phyloP scores from a whole-genome alignment of 2,797 vertebrate genomes.

The Arrhamphus sclerolepis region DNA sequence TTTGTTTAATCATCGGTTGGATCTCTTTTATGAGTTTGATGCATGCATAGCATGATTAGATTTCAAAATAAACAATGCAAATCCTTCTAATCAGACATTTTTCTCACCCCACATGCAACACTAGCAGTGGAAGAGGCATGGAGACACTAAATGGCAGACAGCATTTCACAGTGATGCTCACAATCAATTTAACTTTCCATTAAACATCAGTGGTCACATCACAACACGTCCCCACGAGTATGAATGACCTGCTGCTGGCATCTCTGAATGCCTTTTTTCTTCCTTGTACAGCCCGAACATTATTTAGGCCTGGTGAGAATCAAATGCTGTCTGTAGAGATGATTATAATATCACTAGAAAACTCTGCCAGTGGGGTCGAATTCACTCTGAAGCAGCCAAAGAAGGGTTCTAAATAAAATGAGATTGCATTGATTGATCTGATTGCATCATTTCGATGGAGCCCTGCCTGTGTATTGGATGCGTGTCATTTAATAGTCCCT shows the following conservation, averaged over 20 bases:
- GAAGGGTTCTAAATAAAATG: conserved; percentile 48
- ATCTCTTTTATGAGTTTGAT: not conserved
- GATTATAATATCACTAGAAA: conserved; percentile 60
- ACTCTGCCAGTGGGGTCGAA: conserved; percentile 37
- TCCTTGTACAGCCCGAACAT: conserved; percentile 9
- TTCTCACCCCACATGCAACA: conserved; percentile 50
- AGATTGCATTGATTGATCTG: conserved; percentile 58
- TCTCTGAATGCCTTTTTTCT: not conserved
- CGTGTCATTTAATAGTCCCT: conserved; percentile 45
- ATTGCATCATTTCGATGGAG: conserved; percentile 52
- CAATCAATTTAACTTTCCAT: conserved; percentile 75
- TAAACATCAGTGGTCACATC: conserved; percentile 51
- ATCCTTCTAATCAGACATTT: conserved; percentile 49
- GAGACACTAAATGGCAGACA: conserved; percentile 58
- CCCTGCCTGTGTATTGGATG: conserved; percentile 37
- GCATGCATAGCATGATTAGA: conserved; percentile 2
- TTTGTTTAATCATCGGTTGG: not conserved
- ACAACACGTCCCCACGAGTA: conserved; percentile 38
- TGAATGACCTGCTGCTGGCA: not conserved
- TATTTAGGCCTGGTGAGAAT: conserved; percentile 22
- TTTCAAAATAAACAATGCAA: conserved; percentile 25
- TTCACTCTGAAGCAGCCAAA: conserved; percentile 29
- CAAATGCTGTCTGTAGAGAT: conserved; percentile 42
- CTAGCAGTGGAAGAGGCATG: conserved; percentile 52
- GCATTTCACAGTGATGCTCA: conserved; percentile 51